phyloP scores from a whole-genome alignment of 2,797 vertebrate species.

The Chelonia mydas region DNA sequence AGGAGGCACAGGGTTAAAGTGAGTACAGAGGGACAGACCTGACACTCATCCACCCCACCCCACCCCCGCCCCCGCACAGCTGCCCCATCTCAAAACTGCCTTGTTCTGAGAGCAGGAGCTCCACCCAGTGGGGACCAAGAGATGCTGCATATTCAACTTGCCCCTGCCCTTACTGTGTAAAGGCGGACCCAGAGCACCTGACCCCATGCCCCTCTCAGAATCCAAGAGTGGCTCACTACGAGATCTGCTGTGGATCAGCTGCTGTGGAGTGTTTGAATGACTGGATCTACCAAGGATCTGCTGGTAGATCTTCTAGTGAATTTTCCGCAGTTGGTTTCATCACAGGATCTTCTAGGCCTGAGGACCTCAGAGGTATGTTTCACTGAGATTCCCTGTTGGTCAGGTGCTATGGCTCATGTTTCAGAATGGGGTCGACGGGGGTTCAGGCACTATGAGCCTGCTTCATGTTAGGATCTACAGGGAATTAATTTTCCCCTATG shows the following conservation, averaged over 20 bases:
- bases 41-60: not conserved
- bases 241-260: not conserved
- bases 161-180: not conserved
- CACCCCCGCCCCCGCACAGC: not conserved
- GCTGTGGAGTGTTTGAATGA: not conserved
- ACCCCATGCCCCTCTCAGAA: not conserved
- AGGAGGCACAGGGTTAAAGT: not conserved
- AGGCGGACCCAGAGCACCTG: not conserved
- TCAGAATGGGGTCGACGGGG: no score
- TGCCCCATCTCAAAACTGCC: not conserved
- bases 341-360: not conserved
- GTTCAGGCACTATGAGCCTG: not conserved
- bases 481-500: no score
- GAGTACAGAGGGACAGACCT: not conserved
- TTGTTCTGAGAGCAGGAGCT: not conserved
- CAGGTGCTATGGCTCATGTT: no score
- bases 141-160: not conserved
- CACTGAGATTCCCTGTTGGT: not conserved
- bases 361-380: not conserved
- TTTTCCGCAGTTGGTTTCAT: not conserved
- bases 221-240: not conserved
- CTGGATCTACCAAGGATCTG: not conserved
- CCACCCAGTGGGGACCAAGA: not conserved
- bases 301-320: not conserved
- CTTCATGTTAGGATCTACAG: not conserved